Evolutionary conservation across 2,888 invertebrate genomes (phyloP).

Genomic region (Rhaphigaster nebulosa): DNA sequence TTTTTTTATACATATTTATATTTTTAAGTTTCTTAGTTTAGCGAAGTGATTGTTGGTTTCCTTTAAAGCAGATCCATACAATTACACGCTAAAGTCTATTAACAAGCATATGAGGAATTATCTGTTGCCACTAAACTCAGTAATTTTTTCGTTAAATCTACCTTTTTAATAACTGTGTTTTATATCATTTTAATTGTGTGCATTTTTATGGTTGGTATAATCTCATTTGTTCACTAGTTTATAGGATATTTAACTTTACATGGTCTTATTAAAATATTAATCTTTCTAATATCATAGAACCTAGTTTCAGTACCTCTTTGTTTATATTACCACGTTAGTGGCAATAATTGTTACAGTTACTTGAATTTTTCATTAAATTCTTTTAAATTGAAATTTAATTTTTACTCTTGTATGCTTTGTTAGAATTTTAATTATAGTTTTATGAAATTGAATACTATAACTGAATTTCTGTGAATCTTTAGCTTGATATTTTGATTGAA

Average conservation of each 20-base stretch:
- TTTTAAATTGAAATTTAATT: too few relatives aligned
- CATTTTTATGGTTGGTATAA: neutral
- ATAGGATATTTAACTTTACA: neutral
- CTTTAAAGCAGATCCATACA: neutral
- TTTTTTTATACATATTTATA: neutral
- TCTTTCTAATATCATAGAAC: neutral
- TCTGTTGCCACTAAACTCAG: neutral
- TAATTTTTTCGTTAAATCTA: neutral
- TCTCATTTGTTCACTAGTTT: neutral
- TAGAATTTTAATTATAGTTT: too few relatives aligned
- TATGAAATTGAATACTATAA: too few relatives aligned
- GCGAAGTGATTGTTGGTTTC: too few relatives aligned
- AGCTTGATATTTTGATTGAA: too few relatives aligned
- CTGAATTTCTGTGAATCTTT: too few relatives aligned
- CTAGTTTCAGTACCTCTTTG: neutral
- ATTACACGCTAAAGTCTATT: neutral
- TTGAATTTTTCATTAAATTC: neutral
- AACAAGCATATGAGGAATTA: neutral
- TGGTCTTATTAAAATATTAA: neutral
- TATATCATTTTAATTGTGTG: neutral
- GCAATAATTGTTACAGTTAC: neutral
- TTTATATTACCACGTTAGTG: neutral
- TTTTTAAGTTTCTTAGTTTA: neutral
- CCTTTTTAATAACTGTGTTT: neutral
- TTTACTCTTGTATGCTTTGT: too few relatives aligned